phyloP scores from a whole-genome alignment of 2,888 invertebrate genomes.

The Tetanocera ferruginea region DNA sequence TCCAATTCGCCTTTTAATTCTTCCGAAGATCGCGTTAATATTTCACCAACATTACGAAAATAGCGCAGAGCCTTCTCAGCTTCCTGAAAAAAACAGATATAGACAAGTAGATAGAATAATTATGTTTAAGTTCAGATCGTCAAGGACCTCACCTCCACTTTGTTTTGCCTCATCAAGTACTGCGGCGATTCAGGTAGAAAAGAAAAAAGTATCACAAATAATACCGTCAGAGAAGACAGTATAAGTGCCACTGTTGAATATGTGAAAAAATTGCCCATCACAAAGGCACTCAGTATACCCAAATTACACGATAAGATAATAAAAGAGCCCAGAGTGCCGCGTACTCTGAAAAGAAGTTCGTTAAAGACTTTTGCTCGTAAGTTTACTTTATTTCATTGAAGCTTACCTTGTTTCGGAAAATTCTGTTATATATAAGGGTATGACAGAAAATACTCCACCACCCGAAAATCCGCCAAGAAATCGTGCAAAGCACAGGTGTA shows the following conservation, averaged over 20 bases:
- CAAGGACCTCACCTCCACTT: slow-evolving; percentile 50
- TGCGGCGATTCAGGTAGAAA: slow-evolving; percentile 68
- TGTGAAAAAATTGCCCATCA: slow-evolving; percentile 60
- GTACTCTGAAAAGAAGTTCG: slow-evolving; percentile 55
- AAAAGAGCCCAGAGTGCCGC: slow-evolving; percentile 65
- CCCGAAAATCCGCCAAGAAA: slow-evolving; percentile 62
- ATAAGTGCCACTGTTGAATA: slow-evolving; percentile 60
- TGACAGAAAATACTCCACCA: slow-evolving; percentile 59
- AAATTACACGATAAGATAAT: slow-evolving; percentile 62
- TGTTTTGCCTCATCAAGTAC: slow-evolving; percentile 57
- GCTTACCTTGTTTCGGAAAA: slow-evolving; percentile 62
- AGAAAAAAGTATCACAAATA: slow-evolving; percentile 58
- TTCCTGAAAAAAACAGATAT: slow-evolving; percentile 54
- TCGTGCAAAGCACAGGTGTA: slow-evolving; percentile 61
- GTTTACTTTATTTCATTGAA: background rate
- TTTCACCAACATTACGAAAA: slow-evolving; percentile 60
- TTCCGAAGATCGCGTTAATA: slow-evolving; percentile 57
- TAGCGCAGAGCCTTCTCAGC: slow-evolving; percentile 65
- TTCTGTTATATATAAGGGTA: slow-evolving; percentile 65
- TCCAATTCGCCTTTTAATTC: slow-evolving; percentile 61
- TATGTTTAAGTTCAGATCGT: background rate
- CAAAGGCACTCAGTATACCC: slow-evolving; percentile 62
- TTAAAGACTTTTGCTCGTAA: background rate
- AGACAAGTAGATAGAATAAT: background rate
- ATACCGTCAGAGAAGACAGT: slow-evolving; percentile 52